Conservation (phyloP, 2,113 vertebrate species). For the Carlito syrichta region DNA sequence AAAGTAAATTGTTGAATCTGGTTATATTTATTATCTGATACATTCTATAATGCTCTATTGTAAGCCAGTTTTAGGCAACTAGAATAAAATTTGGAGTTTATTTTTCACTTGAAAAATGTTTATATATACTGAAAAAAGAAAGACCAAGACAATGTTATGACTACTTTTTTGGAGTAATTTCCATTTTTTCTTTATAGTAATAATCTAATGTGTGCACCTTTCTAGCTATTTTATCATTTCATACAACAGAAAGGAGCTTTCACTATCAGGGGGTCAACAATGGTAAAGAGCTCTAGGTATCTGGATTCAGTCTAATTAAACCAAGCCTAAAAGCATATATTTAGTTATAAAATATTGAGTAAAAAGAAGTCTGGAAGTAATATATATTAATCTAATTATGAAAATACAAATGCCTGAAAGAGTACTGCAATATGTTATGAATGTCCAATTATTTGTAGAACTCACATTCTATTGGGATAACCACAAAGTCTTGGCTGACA, state of each 20-base stretch:
- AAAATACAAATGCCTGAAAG: not conserved
- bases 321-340: not conserved
- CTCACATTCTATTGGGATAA: not conserved
- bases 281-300: not conserved
- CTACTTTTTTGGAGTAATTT: too few relatives aligned
- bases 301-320: not conserved
- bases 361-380: not conserved
- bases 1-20: not conserved
- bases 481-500: not conserved
- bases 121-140: not conserved
- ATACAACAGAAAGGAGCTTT: not conserved
- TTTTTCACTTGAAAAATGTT: not conserved
- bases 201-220: not conserved
- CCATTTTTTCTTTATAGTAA: not conserved
- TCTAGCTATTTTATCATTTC: not conserved
- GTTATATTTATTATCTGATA: not conserved
- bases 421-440: too few relatives aligned
- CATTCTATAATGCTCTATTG: not conserved
- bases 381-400: not conserved
- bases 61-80: not conserved
- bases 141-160: not conserved
- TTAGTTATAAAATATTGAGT: not conserved
- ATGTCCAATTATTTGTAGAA: not conserved
- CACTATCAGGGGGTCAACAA: not conserved
- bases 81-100: not conserved